Percentiles rank a stretch among this genome's conserved stretches.
These are phyloP conservation scores for Chanos chanos DNA, from an alignment of 2,797 vertebrate genomes.

Conservation along the genomic window DNA sequence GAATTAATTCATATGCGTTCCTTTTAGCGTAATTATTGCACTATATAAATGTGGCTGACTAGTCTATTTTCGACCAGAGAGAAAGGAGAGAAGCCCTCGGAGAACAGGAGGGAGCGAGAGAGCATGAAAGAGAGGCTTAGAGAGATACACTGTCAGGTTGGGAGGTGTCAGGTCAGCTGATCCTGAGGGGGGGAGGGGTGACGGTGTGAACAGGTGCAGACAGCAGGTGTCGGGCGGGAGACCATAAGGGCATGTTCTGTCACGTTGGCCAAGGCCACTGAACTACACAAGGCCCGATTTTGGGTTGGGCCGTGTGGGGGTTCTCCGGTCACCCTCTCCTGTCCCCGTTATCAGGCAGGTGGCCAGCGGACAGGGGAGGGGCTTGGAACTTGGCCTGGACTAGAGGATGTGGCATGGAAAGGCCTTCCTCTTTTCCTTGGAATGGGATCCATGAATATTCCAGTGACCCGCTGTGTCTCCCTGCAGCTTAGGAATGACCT, in stretches of 20 bases:
- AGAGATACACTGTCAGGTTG: not conserved
- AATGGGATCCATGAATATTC: constrained; percentile 49
- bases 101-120: not conserved
- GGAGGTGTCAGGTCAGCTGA: constrained; percentile 34
- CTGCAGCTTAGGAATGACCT: constrained; percentile 47
- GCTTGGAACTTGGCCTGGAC: constrained; percentile 38
- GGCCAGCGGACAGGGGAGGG: constrained; percentile 42
- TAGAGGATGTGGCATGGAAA: constrained; percentile 44
- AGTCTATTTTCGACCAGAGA: too few relatives aligned
- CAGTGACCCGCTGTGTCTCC: constrained; percentile 24
- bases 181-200: constrained; percentile 39
- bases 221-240: constrained; percentile 40
- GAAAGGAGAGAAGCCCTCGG: not conserved
- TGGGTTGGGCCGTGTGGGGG: constrained; percentile 29
- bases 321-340: constrained; percentile 32
- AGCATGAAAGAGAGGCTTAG: not conserved
- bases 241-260: constrained; percentile 57
- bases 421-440: constrained; percentile 46
- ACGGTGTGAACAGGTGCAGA: constrained; percentile 50
- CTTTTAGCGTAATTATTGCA: too few relatives aligned
- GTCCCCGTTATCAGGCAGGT: constrained; percentile 31
- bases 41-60: too few relatives aligned
- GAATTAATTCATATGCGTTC: too few relatives aligned
- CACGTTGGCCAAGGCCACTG: constrained; percentile 42
- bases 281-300: constrained; percentile 36